Evolutionary conservation across 2,888 invertebrate genomes (phyloP), one percentile per base, ranked within the genome.

Genomic region (Heliconius aoede): DNA sequence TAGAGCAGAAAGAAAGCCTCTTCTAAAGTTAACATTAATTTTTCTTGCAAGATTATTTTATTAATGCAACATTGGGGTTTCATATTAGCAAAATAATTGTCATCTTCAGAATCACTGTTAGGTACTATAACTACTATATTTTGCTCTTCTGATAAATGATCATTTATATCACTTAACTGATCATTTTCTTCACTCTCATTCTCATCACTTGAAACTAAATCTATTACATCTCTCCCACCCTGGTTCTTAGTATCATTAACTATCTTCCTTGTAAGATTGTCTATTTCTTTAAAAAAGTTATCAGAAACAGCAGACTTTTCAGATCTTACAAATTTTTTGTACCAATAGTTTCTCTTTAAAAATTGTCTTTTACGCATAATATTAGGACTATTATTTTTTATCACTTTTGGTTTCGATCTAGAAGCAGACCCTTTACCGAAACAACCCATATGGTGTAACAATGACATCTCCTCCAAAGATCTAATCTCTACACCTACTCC

Each of bases 1-100:
- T 95, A 95, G 60, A 95, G 90, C 30, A 98, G 91, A 82, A 97
- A 97, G 85, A 97, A 97, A 1, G 97, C 96, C 91, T 98, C 98
- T 89, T 97, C 97, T 72, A 96, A 92, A 3, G 95, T 95, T n/a
- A 98, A 89, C 85, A 96, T 94, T 8, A 97, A 89, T 30, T 95
- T 95, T 90, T 97, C 97, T 73, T 91, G 90, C 3, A 96, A 83
- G 77, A 95, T 95, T 81, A 95, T 95, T 83, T 92, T 94, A 85
- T 96, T 96, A 8, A 95, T 84, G 85, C 96, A 95, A 83, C 96
- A 95, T 84, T 93, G 92, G 15, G 96, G 95, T 83, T 95, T 95
- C 77, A 96, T 88, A 80, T 95, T 93, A 71, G 90, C 93, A 86
- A 96, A 95, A 87, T 96, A 96, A 83, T 95, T 91, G 78, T 96